Percentiles rank a stretch among this genome's conserved stretches.
phyloP scores from a whole-genome alignment of 2,113 vertebrate species.

The Rhadina sibilatrix region DNA sequence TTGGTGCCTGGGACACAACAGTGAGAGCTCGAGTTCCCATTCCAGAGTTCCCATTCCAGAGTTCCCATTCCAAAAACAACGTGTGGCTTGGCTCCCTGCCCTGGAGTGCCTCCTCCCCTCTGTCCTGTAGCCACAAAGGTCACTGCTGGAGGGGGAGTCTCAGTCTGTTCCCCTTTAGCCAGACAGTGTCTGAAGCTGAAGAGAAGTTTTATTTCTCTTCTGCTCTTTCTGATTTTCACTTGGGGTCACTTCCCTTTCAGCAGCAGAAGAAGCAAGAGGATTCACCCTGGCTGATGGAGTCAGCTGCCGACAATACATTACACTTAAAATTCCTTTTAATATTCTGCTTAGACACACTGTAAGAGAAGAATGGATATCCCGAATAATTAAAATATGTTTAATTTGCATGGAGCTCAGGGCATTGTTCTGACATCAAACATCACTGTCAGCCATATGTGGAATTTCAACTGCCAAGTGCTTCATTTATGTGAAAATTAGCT shows the following conservation, averaged over 20 bases:
- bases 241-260: neutral
- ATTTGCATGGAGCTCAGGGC: conserved; percentile 80
- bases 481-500: conserved; percentile 88
- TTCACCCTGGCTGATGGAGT: neutral
- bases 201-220: conserved; percentile 11
- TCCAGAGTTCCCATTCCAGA: neutral
- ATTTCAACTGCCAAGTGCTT: conserved; percentile 84
- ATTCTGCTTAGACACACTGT: conserved; percentile 60
- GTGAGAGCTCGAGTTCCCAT: neutral
- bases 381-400: conserved; percentile 84
- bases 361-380: conserved; percentile 64
- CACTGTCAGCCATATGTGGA: conserved; percentile 81
- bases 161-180: neutral
- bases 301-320: conserved; percentile 31
- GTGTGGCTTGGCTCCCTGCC: neutral
- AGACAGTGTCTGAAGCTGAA: neutral
- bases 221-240: neutral
- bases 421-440: conserved; percentile 88
- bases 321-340: conserved; percentile 65
- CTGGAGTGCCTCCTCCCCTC: neutral
- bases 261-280: neutral
- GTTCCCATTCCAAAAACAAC: neutral
- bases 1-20: neutral
- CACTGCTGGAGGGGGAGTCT: neutral
- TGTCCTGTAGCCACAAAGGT: neutral